Base-by-base conservation (phyloP, 2,113 vertebrate genomes). In the Apus apus region DNA sequence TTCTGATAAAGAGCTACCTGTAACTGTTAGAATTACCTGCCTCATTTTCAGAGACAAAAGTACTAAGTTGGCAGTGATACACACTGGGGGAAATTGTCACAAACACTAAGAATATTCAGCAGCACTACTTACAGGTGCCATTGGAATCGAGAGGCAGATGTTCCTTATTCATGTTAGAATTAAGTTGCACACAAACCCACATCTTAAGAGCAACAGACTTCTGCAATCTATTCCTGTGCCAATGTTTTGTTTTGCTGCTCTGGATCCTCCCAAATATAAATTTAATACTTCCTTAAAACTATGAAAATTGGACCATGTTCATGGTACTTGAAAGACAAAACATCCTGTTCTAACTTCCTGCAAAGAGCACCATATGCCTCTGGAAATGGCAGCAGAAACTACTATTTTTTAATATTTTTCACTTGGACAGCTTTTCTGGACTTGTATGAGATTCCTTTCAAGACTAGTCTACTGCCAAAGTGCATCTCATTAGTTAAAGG, bases 391-490 rank as follows among this genome's bases (percentile, higher is more conserved):
- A 92, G 34, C 71, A 92, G 22, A 62, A 68, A 85, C 50, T 75
- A 75, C 40, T 85, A 2, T 2, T 65, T 87, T 45, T 61, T 58
- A 22, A 7, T 12, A 26, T 82, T 85, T 92, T 91, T 93, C 50
- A 88, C 25, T 96, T 80, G 58, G 26, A 90, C 81, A 93, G 81
- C 50, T 96, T 91, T 87, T 67, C 90, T 92, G 85, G 76, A 92
- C 51, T 77, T 34, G 13, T 9, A 58, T 15, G 67, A 86, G 26
- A 78, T 83, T 80, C 90, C 38, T 71, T 94, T 43, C 73, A 87
- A 67, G 87, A 87, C 46, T 57, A 81, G 20, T 54, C 77, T 85
- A 68, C 73, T 92, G 84, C 66, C 91, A 79, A 92, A 85, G 57
- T 21, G 30, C 40, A 82, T 82, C 68, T 89, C 73, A 62, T 81